Conservation (phyloP, 2,888 invertebrate genomes). For the Yponomeuta plumbellus region DNA sequence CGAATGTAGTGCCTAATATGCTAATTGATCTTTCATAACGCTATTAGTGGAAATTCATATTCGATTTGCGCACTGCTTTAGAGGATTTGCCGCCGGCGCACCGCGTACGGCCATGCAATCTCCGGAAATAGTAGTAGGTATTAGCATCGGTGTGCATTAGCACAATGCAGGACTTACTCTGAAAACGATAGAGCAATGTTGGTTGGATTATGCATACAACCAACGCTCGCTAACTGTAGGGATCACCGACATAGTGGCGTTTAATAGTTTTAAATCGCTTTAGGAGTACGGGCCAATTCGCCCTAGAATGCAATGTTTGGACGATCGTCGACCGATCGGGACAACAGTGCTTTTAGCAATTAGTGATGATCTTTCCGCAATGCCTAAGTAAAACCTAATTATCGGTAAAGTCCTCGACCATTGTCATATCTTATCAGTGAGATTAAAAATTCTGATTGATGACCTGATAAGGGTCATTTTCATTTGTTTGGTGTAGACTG, state of each 20-base stretch:
- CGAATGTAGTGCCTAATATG: conserved; percentile 39
- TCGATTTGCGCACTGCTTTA: conserved; percentile 18
- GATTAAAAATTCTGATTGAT: too few relatives aligned
- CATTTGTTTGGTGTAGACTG: too few relatives aligned
- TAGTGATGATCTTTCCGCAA: background rate
- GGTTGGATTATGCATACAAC: too few relatives aligned
- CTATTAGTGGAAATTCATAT: conserved; percentile 38
- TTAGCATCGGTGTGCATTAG: background rate
- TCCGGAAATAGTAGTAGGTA: background rate
- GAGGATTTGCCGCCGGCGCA: background rate
- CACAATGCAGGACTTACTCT: background rate
- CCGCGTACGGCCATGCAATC: background rate
- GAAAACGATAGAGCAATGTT: too few relatives aligned
- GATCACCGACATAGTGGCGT: too few relatives aligned
- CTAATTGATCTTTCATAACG: conserved; percentile 58
- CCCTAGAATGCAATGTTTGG: too few relatives aligned
- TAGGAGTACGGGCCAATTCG: too few relatives aligned
- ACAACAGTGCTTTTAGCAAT: background rate
- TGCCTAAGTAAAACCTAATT: background rate
- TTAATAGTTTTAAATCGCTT: too few relatives aligned
- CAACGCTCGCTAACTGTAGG: too few relatives aligned
- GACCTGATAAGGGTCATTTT: too few relatives aligned
- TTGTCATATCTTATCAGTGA: too few relatives aligned
- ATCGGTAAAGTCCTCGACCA: background rate
- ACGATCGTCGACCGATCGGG: background rate